A percentile compares a stretch with the other conserved stretches of the same genome.
These are phyloP conservation scores for Drosophila ananassae DNA, from an alignment of 1,140 invertebrate species.

Conservation along the genomic window DNA sequence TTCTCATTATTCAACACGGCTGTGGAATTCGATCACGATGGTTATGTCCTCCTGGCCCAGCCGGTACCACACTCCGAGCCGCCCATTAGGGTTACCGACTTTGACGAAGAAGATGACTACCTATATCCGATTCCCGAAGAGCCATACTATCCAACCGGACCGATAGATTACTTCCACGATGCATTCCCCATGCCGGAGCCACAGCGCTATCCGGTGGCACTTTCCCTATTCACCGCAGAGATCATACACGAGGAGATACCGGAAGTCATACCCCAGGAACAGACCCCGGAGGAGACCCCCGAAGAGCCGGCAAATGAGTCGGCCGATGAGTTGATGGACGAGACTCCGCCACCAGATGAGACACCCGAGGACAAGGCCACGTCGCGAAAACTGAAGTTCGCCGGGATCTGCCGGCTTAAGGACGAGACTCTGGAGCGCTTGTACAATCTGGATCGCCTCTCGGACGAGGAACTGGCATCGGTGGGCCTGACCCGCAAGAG, in stretches of 20 bases:
- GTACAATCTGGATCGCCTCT: constrained; percentile 41
- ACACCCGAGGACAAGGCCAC: not conserved
- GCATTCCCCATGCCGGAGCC: not conserved
- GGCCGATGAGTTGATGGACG: not conserved
- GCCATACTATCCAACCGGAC: no score
- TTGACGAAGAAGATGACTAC: not conserved
- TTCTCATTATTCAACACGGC: not conserved
- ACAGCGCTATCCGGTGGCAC: not conserved
- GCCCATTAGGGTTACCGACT: not conserved
- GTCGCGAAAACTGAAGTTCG: constrained; percentile 37
- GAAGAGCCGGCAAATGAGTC: not conserved
- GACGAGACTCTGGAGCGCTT: constrained; percentile 24
- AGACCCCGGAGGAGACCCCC: no score
- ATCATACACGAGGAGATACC: not conserved
- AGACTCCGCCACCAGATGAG: not conserved
- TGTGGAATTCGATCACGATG: not conserved
- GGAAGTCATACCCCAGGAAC: not conserved
- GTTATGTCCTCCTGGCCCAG: not conserved
- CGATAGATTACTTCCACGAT: not conserved
- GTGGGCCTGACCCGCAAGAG: constrained; percentile 33
- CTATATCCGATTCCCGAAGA: not conserved
- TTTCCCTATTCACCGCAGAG: not conserved
- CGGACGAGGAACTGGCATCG: constrained; percentile 40
- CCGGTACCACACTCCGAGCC: not conserved
- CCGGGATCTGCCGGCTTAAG: constrained; percentile 36